Evolutionary conservation across 2,797 vertebrate genomes (phyloP).

Genomic region (Notolabrus celidotus): DNA sequence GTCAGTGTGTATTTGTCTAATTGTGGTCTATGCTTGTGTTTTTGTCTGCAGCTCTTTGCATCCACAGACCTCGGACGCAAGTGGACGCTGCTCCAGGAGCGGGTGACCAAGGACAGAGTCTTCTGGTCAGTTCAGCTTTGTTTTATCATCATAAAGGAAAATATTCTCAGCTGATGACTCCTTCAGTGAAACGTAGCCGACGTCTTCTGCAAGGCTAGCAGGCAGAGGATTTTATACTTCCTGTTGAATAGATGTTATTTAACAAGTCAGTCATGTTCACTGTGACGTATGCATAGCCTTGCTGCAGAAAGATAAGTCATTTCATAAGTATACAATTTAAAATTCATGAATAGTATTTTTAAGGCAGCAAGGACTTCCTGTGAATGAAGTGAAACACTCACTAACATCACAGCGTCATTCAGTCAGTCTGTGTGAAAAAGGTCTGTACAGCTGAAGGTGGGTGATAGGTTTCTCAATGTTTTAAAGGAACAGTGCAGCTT

Average conservation of each 20-base stretch:
- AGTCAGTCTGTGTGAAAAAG: background rate
- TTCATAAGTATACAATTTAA: background rate
- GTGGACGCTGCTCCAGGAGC: constrained; percentile 93
- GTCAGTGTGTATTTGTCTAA: constrained; percentile 30
- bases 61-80: constrained; percentile 92
- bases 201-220: background rate
- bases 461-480: background rate
- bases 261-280: background rate
- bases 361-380: background rate
- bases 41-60: constrained; percentile 86
- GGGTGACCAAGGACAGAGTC: constrained; percentile 92
- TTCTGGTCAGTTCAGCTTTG: constrained; percentile 88
- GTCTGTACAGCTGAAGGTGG: background rate
- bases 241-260: background rate
- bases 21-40: background rate
- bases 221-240: background rate
- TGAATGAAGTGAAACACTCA: background rate
- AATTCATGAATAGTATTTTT: background rate
- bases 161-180: background rate
- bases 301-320: background rate
- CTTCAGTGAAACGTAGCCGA: background rate
- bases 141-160: constrained; percentile 5
- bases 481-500: background rate
- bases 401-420: too few relatives aligned
- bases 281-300: background rate